Base-by-base conservation (phyloP, 2,888 invertebrate species). In the Sinohyriopsis cumingii region DNA sequence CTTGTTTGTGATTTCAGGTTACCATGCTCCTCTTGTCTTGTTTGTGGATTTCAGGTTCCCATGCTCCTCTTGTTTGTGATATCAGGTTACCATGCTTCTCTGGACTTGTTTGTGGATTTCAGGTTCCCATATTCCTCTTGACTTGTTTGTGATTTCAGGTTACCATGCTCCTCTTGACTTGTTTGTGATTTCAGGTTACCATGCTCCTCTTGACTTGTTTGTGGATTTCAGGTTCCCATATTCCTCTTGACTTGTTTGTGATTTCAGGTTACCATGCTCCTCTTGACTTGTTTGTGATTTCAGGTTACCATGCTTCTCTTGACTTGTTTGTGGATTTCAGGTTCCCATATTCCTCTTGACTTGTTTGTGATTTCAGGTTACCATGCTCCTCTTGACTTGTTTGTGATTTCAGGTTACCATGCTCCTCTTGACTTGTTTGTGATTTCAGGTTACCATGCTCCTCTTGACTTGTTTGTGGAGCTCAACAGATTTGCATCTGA, bases 261-360 rank as follows among this genome's bases (percentile, higher is more conserved):
- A 62, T 60, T 67, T 5, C 67, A 84, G 90, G 89, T 33, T 99
- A 98, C 91, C 95, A 95, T 90, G 97, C 96, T 0, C 96, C 98
- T 0, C 93, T 98, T 92, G 95, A 95, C 81, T 91, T 96, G 3
- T 94, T 96, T 87, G 93, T 88, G 94, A 95, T 85, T 90, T 95
- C 5, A 94, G 90, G 89, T 33, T 99, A 98, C 91, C 95, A 95
- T 90, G 97, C 96, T 0, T 96, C 98, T 0, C 93, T 98, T 92
- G 95, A 95, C 81, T 91, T 96, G 3, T 94, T 96, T 87, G 93
- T 94, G 88, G 94, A 25, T 25, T 25, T 25, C 25, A 25, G 25
- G 25, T 25, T 25, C 2, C 4, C 3, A 25, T 25, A 25, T 4
- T 25, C 25, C 25, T 25, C 25, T 3, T 25, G 25, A 25, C 25